phyloP scores from a whole-genome alignment of 1,140 invertebrate genomes.

The Drosophila mayri region DNA sequence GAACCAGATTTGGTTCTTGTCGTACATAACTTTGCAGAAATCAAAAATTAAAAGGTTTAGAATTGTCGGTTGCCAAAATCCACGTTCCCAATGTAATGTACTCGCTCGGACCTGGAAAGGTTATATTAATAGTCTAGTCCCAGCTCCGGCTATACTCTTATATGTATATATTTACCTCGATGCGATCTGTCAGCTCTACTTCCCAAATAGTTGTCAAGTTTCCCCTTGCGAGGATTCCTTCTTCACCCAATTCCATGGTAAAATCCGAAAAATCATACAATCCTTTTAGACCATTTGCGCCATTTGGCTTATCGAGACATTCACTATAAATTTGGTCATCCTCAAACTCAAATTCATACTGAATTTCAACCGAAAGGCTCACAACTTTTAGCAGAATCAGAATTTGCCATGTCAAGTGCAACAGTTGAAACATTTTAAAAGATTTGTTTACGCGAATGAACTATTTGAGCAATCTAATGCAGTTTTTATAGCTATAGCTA shows the following conservation, averaged over 20 bases:
- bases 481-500: not conserved
- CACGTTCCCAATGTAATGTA: constrained; percentile 3
- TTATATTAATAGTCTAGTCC: not conserved
- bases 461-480: not conserved
- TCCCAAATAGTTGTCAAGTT: not conserved
- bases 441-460: not conserved
- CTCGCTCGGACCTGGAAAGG: not conserved
- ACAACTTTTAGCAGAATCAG: not conserved
- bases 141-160: no score
- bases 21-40: constrained; percentile 9
- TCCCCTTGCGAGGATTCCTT: not conserved
- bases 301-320: not conserved
- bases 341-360: constrained; percentile 11
- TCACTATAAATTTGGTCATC: not conserved
- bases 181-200: constrained; percentile 5
- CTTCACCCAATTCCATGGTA: not conserved
- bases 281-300: not conserved
- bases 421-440: not conserved
- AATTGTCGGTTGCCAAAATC: constrained; percentile 18
- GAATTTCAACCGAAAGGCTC: not conserved
- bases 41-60: not conserved
- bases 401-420: not conserved
- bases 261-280: not conserved
- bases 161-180: not conserved
- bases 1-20: constrained; percentile 10